These are phyloP conservation scores for Chaetodon trifascialis DNA, from an alignment of 2,113 vertebrate species.

Conservation along the genomic window DNA sequence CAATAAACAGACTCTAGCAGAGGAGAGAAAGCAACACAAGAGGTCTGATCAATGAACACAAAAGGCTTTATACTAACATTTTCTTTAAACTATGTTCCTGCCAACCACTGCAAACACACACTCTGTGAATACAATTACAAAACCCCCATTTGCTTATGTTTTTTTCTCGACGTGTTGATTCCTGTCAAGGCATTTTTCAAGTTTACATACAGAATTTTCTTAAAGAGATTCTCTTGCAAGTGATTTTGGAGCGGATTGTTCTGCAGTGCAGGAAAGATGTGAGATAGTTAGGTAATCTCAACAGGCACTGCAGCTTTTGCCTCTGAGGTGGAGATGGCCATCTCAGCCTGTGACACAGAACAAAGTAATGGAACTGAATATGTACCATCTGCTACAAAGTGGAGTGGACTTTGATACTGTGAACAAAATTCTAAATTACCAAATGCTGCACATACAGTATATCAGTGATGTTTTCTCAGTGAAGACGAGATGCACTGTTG, in stretches of 20 bases:
- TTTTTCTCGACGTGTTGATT: not conserved
- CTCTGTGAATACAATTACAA: not conserved
- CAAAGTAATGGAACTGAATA: conserved; percentile 17
- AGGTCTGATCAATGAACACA: conserved; percentile 9
- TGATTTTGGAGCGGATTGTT: conserved; percentile 11
- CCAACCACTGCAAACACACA: not conserved
- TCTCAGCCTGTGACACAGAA: conserved; percentile 35
- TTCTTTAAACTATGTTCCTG: not conserved
- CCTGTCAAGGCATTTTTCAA: conserved; percentile 4
- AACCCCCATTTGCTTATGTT: not conserved
- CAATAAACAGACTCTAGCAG: conserved; percentile 27
- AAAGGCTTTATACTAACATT: conserved; percentile 13
- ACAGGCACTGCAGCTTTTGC: conserved; percentile 37
- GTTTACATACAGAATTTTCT: conserved; percentile 18
- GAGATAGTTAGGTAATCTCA: conserved; percentile 34
- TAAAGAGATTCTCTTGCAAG: conserved; percentile 34
- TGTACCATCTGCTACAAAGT: not conserved
- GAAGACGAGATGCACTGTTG: not conserved
- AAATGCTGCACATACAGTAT: not conserved
- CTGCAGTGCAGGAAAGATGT: conserved; percentile 46
- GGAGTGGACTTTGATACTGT: not conserved
- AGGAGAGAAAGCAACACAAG: conserved; percentile 30
- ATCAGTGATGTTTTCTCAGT: not conserved
- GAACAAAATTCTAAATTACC: conserved; percentile 23
- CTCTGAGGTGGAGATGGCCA: not conserved